Base-by-base conservation (phyloP, 2,888 invertebrate genomes). In the Spisula solida region DNA sequence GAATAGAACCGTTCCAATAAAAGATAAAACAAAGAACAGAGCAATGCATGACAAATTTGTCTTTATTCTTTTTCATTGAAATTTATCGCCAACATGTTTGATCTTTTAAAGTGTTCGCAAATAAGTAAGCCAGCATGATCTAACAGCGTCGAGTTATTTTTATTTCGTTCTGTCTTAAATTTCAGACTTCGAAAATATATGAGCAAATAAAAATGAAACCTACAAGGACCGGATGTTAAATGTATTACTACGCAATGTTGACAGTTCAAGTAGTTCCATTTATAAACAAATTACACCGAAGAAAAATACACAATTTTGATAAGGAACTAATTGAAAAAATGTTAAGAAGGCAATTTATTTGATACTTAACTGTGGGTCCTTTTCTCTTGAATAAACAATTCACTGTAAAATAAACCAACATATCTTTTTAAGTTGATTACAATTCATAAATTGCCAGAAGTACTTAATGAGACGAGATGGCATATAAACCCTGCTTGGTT, bases 241-340 rank as follows among this genome's bases (percentile, higher is more conserved):
- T 56, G 78, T 85, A 85, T 85, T 85, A 79, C 78, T 85, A 31
- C 79, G 78, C 85, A 48, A 79, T 79, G 85, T 78, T 79, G 55
- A 12, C 34, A 56, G 85, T 79, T 85, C 85, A 85, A 85, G 85
- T 85, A 85, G 79, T 79, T 51, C 55, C 78, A 79, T 85, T 79
- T 85, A 85, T 20, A 48, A 47, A 70, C 85, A 85, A 85, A 51
- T 78, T 79, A 79, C 29, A 56, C 25, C 12, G 10, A 51, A 18
- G 51, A 8, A 85, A 84, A 31, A 83, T 47, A 70, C 70, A 70
- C 70, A 41, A 55, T 85, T 85, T 34, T 85, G 85, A 85, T 85
- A 85, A 85, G 85, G 78, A 85, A 85, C 79, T 85, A 79, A 85
- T 79, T 85, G 78, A 85, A 80, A 80, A 85, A 85, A 70, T 51